Percentiles rank a stretch among this genome's conserved stretches.
Evolutionary conservation across 2,113 vertebrate species (phyloP).

Genomic region (Mola mola): DNA sequence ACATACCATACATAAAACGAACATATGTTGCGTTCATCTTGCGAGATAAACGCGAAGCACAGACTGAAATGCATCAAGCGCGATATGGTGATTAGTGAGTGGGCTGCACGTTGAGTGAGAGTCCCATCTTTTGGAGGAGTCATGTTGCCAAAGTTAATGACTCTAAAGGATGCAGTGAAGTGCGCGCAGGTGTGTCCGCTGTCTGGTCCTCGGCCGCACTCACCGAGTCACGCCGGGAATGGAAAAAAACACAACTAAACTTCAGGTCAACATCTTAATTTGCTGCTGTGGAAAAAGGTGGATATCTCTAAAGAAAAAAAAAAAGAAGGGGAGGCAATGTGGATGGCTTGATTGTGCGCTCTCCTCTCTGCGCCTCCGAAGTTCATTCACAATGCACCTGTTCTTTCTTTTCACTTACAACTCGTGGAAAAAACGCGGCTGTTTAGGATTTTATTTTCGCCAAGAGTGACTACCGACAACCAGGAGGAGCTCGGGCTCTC

Average conservation of each 20-base stretch:
- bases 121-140: background rate
- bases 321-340: background rate
- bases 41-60: no score
- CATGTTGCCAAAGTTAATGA: background rate
- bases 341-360: no score
- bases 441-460: constrained; percentile 22
- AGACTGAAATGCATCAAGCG: no score
- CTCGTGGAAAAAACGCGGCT: background rate
- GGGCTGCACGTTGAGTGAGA: no score
- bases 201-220: constrained; percentile 17
- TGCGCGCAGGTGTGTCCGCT: constrained; percentile 47
- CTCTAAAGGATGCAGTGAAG: constrained; percentile 31
- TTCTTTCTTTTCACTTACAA: background rate
- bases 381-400: background rate
- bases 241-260: no score
- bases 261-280: no score
- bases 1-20: no score
- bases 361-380: no score
- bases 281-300: background rate
- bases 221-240: no score
- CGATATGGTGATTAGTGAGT: no score
- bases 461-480: constrained; percentile 11
- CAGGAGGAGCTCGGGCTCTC: constrained; percentile 4
- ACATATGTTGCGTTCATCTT: no score
- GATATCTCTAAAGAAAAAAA: background rate